Evolutionary conservation across 2,797 vertebrate species (phyloP).

Genomic region (Chanos chanos): DNA sequence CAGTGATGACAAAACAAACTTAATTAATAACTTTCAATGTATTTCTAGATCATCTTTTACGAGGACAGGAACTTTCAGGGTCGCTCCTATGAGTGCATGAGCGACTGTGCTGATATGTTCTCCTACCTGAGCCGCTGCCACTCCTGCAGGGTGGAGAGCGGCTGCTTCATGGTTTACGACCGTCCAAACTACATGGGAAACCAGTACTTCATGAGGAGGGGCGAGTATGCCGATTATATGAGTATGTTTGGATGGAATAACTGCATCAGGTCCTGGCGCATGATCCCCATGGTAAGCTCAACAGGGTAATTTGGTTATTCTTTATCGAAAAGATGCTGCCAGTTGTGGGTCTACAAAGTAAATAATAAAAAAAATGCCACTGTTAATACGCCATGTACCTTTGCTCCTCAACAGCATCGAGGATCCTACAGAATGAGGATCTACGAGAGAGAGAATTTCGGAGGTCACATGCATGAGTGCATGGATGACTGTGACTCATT

Average conservation of each 20-base stretch:
- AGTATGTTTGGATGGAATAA: slow-evolving; percentile 27
- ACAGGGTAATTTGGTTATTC: no score
- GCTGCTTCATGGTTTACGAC: slow-evolving; percentile 33
- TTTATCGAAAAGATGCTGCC: no score
- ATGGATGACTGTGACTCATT: no score
- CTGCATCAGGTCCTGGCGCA: slow-evolving; percentile 30
- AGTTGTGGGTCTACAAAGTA: no score
- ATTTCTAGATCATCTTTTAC: slow-evolving; percentile 30
- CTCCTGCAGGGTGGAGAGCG: slow-evolving; percentile 24
- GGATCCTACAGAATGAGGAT: slow-evolving; percentile 33
- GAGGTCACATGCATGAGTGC: slow-evolving; percentile 24
- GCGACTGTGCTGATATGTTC: slow-evolving; percentile 20
- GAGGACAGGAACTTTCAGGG: slow-evolving; percentile 25
- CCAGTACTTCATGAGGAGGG: slow-evolving; percentile 23
- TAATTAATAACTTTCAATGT: no score
- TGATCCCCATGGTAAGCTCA: slow-evolving; percentile 19
- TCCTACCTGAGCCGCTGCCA: slow-evolving; percentile 20
- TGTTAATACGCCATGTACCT: no score
- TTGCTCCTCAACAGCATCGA: no score
- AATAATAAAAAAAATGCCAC: no score
- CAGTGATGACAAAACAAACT: no score
- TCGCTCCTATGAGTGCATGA: slow-evolving; percentile 22
- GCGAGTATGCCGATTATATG: slow-evolving; percentile 27
- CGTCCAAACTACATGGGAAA: slow-evolving; percentile 23
- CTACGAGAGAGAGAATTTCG: slow-evolving; percentile 30